Percentiles rank a stretch among this genome's conserved stretches.
These are phyloP conservation scores for Xiphorhynchus elegans DNA, from an alignment of 2,113 vertebrate species.

Conservation along the genomic window DNA sequence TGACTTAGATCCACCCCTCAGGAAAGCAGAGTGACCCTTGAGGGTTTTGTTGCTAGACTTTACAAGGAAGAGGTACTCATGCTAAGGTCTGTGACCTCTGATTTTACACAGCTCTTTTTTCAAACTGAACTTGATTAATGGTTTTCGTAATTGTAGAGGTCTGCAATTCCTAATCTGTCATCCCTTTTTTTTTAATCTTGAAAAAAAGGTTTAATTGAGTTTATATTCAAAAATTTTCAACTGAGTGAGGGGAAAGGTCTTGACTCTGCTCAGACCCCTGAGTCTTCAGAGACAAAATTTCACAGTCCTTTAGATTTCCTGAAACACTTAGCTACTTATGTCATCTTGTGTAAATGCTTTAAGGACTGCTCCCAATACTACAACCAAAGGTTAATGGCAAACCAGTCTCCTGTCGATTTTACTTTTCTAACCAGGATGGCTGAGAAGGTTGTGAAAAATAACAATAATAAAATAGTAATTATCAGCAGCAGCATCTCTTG, in stretches of 20 bases:
- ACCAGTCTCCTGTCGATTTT: conserved; percentile 24
- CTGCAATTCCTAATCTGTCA: conserved; percentile 11
- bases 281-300: conserved; percentile 50
- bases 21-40: background rate
- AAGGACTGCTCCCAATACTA: background rate
- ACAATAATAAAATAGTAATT: background rate
- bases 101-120: conserved; percentile 36
- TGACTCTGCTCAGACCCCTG: background rate
- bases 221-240: conserved; percentile 38
- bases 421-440: background rate
- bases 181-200: background rate
- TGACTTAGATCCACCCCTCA: background rate
- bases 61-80: background rate
- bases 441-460: background rate
- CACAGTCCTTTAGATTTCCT: conserved; percentile 31
- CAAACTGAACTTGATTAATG: conserved; percentile 28
- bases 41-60: background rate
- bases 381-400: conserved; percentile 36
- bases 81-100: background rate
- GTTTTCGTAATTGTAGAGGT: conserved; percentile 16
- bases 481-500: background rate
- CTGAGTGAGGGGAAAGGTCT: background rate
- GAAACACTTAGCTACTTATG: conserved; percentile 41
- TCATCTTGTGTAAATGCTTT: conserved; percentile 18
- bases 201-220: background rate